These are phyloP conservation scores for Phataginus tetradactyla DNA, from an alignment of 2,797 vertebrate species.

Conservation along the genomic window DNA sequence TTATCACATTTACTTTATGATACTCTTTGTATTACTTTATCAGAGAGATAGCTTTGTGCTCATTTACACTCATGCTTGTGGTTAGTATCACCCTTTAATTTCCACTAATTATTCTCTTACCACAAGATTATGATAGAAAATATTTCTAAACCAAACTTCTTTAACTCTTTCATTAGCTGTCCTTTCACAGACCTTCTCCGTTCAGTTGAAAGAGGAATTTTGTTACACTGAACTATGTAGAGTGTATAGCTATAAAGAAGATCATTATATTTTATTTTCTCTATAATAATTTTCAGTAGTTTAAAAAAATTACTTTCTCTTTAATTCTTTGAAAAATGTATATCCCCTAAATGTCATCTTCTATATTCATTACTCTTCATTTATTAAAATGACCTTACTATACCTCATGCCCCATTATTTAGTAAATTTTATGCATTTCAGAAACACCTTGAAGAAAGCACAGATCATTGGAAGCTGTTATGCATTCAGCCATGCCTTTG, in stretches of 20 bases:
- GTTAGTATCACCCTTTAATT: background rate
- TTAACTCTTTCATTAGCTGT: background rate
- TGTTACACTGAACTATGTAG: background rate
- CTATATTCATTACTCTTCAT: background rate
- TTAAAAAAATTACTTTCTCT: background rate
- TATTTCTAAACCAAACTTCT: conserved; percentile 28
- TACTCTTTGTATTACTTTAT: conserved; percentile 29
- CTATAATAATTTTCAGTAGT: conserved; percentile 7
- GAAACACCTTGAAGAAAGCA: conserved; percentile 75
- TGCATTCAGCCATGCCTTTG: conserved; percentile 78
- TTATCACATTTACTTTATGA: conserved; percentile 4
- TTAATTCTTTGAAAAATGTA: conserved; percentile 20
- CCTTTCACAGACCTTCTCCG: conserved; percentile 7
- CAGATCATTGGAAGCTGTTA: conserved; percentile 71
- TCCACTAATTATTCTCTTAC: background rate
- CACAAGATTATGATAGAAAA: background rate
- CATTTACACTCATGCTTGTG: background rate
- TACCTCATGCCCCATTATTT: background rate
- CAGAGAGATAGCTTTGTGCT: conserved; percentile 34
- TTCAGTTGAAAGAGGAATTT: conserved; percentile 26
- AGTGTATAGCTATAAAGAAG: background rate
- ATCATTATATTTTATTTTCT: conserved; percentile 1
- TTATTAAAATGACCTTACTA: background rate
- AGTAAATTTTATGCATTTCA: conserved; percentile 68
- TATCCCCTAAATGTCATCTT: background rate